A percentile compares a stretch with the other conserved stretches of the same genome.
Evolutionary conservation across 2,888 invertebrate genomes (phyloP).

Genomic region (Pardosa pseudoannulata): DNA sequence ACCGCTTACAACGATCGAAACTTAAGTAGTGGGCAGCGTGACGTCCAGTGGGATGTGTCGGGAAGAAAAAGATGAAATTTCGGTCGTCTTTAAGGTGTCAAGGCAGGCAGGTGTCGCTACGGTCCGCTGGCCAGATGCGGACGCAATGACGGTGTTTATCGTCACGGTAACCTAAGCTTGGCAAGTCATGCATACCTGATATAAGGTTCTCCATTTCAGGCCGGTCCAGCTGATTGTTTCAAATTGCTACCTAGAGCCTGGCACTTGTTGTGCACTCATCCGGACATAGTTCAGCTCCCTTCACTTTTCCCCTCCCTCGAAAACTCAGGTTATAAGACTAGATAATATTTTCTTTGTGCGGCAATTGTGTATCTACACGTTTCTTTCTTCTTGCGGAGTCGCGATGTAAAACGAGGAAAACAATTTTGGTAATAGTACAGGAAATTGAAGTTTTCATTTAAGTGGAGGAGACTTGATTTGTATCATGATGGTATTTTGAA

Average conservation of each 20-base stretch:
- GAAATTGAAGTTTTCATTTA: neutral
- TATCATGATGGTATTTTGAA: neutral
- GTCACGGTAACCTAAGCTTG: conserved; percentile 60
- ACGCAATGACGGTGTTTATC: conserved; percentile 65
- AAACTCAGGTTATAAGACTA: neutral
- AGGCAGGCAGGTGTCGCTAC: conserved; percentile 63
- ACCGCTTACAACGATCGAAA: neutral
- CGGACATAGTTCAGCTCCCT: conserved; percentile 20
- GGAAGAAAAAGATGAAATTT: conserved; percentile 25
- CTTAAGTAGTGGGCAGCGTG: neutral
- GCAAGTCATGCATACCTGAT: conserved; percentile 72
- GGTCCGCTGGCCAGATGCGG: conserved; percentile 54
- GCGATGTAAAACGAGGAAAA: neutral
- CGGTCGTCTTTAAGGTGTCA: conserved; percentile 56
- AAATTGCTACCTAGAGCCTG: conserved; percentile 68
- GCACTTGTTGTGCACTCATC: conserved; percentile 68
- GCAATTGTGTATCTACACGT: neutral
- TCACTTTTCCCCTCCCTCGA: conserved; percentile 10
- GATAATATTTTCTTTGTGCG: conserved; percentile 17
- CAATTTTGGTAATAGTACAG: neutral
- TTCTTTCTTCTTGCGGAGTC: neutral
- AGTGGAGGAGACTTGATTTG: neutral
- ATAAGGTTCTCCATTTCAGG: conserved; percentile 69
- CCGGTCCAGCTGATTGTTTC: conserved; percentile 68
- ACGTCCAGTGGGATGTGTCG: neutral